Evolutionary conservation across 2,888 invertebrate species (phyloP).

Genomic region (Epinotia bilunana): DNA sequence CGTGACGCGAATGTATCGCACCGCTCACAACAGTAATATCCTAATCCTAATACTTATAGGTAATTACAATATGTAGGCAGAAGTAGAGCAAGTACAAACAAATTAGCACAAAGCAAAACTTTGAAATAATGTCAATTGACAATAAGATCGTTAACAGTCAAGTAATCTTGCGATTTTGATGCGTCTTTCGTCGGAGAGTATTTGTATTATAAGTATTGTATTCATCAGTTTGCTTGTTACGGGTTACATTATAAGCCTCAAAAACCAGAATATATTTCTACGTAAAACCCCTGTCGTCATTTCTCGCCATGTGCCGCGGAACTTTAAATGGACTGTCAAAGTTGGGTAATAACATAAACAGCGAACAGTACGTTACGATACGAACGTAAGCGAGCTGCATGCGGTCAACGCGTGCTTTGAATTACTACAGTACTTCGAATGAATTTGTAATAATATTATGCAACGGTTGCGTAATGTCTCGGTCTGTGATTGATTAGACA

Average conservation of each 20-base stretch:
- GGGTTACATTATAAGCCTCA: neutral
- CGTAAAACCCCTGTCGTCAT: constrained; percentile 18
- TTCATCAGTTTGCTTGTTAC: too few relatives aligned
- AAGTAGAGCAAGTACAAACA: too few relatives aligned
- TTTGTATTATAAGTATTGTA: neutral
- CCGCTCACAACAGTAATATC: too few relatives aligned
- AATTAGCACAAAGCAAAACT: too few relatives aligned
- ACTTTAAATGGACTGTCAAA: constrained; percentile 51
- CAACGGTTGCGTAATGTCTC: neutral
- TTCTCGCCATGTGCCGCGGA: constrained; percentile 31
- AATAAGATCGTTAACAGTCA: too few relatives aligned
- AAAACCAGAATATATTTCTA: neutral
- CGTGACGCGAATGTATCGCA: too few relatives aligned
- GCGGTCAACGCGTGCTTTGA: constrained; percentile 17
- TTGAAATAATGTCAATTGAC: too few relatives aligned
- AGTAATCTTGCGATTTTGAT: too few relatives aligned
- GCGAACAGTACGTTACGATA: constrained; percentile 19
- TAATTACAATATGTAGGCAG: too few relatives aligned
- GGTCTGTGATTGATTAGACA: neutral
- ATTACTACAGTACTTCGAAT: constrained; percentile 12
- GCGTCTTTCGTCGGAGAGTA: too few relatives aligned
- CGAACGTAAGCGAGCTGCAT: constrained; percentile 25
- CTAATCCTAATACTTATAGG: too few relatives aligned
- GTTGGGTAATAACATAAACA: constrained; percentile 48
- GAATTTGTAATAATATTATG: neutral